These are phyloP conservation scores for Microtus pennsylvanicus DNA, from an alignment of 2,113 vertebrate genomes.

Conservation along the genomic window DNA sequence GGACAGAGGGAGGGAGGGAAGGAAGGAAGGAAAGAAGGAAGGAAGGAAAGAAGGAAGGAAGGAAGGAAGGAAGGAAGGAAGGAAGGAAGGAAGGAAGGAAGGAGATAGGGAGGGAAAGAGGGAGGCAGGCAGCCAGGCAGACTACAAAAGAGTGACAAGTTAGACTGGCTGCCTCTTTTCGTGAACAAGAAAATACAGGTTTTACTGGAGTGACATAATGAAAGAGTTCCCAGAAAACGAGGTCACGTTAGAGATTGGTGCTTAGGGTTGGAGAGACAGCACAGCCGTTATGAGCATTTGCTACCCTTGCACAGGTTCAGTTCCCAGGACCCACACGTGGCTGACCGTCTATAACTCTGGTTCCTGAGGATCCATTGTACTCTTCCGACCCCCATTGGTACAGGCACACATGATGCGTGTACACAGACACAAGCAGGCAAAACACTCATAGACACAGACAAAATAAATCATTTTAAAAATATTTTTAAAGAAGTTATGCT, in stretches of 20 bases:
- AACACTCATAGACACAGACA: background rate
- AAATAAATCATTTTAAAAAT: background rate
- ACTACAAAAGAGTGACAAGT: background rate
- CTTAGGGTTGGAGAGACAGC: background rate
- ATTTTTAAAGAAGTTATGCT: background rate
- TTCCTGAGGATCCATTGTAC: background rate
- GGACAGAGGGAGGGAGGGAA: accelerated
- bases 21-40: no score
- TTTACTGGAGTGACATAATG: background rate
- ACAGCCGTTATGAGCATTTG: background rate
- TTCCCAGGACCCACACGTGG: background rate
- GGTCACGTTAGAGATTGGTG: background rate
- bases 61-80: background rate
- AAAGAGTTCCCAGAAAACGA: constrained; percentile 17
- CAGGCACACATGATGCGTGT: background rate
- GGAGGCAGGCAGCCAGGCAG: background rate
- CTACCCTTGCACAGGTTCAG: background rate
- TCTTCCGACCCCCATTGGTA: background rate
- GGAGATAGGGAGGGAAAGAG: background rate
- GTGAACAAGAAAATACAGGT: background rate
- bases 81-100: background rate
- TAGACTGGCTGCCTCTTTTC: background rate
- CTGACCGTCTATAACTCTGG: background rate
- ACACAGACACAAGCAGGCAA: background rate
- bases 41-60: no score